These are phyloP conservation scores for Sympetrum striolatum DNA, from an alignment of 2,888 invertebrate genomes.

Conservation along the genomic window DNA sequence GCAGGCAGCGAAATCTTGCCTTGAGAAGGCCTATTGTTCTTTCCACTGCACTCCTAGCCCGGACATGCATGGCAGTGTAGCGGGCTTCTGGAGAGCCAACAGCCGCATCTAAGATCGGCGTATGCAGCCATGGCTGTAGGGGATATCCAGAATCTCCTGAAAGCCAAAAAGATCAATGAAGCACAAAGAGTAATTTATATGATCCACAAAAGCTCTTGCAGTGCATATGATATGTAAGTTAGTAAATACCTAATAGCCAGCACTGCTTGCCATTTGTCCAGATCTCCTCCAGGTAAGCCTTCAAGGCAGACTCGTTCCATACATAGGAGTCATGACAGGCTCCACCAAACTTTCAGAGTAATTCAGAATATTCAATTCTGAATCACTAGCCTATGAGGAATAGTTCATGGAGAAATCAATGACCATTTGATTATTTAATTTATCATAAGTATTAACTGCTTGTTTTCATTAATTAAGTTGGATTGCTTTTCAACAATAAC, in stretches of 20 bases:
- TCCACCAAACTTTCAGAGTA: neutral
- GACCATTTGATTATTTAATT: neutral
- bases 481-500: no score
- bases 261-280: neutral
- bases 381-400: neutral
- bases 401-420: neutral
- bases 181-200: neutral
- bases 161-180: neutral
- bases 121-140: conserved; percentile 45
- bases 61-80: conserved; percentile 7
- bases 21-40: conserved; percentile 45
- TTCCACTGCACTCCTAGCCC: conserved; percentile 19
- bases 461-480: no score
- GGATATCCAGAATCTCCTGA: conserved; percentile 47
- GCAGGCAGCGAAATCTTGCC: conserved; percentile 44
- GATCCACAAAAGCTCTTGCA: neutral
- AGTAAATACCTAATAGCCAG: neutral
- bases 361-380: neutral
- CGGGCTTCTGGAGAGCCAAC: conserved; percentile 44
- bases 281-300: neutral
- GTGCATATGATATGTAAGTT: no score
- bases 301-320: neutral
- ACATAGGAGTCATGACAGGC: neutral
- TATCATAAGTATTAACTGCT: no score
- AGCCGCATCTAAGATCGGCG: conserved; percentile 43